phyloP scores from a whole-genome alignment of 2,113 vertebrate genomes.

The Rhea americana region DNA sequence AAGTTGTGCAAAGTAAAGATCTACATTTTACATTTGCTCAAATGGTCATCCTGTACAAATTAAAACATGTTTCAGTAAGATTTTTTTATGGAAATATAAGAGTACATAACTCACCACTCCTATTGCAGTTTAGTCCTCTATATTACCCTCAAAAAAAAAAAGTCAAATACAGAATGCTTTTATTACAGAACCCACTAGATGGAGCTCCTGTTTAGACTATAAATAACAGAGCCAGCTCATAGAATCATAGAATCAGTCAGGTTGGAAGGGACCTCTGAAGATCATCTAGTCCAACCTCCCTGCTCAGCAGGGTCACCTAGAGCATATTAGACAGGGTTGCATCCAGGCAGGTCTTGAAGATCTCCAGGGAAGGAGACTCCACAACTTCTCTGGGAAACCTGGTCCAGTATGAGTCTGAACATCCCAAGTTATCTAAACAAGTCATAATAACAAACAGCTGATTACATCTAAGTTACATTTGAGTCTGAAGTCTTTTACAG shows the following conservation, averaged over 20 bases:
- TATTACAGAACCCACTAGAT: not conserved
- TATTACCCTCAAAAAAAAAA: rapidly evolving
- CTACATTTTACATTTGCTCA: not conserved
- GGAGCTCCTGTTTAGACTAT: not conserved
- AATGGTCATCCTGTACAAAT: not conserved
- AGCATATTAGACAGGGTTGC: too few species aligned
- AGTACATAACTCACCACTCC: not conserved
- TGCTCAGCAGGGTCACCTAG: too few species aligned
- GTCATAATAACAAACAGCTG: not conserved
- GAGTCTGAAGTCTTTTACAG: not conserved
- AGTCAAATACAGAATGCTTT: not conserved
- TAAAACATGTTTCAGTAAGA: not conserved
- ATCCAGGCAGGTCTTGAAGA: too few species aligned
- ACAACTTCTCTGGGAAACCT: too few species aligned
- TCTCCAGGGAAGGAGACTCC: too few species aligned
- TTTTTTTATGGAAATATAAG: rapidly evolving
- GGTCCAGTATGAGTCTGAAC: rapidly evolving
- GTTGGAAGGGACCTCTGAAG: too few species aligned
- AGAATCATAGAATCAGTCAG: too few species aligned
- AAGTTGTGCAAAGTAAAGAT: not conserved
- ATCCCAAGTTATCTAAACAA: rapidly evolving
- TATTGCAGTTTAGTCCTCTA: not conserved
- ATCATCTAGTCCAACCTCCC: too few species aligned
- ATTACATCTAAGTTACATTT: not conserved
- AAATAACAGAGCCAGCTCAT: not conserved